phyloP scores from a whole-genome alignment of 2,797 vertebrate genomes.

The Chaenodraco wilsoni region DNA sequence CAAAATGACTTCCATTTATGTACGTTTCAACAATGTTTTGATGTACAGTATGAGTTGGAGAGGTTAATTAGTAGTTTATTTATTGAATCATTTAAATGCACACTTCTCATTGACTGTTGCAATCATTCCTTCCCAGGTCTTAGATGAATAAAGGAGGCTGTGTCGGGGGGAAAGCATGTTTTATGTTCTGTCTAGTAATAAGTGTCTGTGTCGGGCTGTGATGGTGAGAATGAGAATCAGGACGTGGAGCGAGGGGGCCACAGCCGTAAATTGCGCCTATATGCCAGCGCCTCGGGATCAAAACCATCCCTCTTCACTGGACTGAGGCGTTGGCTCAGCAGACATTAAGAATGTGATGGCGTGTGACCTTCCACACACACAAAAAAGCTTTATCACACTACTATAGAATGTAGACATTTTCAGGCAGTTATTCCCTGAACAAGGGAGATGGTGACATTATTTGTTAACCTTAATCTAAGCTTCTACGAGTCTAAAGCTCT shows the following conservation, averaged over 20 bases:
- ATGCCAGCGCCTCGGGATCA: conserved; percentile 50
- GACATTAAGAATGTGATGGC: conserved; percentile 17
- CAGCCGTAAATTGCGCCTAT: conserved; percentile 55
- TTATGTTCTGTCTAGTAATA: conserved; percentile 57
- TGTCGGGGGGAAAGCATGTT: conserved; percentile 35
- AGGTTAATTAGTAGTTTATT: not conserved
- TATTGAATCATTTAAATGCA: conserved; percentile 6
- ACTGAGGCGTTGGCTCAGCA: conserved; percentile 17
- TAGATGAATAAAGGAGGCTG: conserved; percentile 3
- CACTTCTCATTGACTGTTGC: not conserved
- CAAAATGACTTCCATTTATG: not conserved
- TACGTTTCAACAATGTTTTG: not conserved
- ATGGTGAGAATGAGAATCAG: conserved; percentile 50
- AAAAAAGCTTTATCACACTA: not conserved
- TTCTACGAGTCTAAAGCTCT: not conserved
- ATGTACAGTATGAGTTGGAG: not conserved
- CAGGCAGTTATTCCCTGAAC: not conserved
- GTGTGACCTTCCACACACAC: conserved; percentile 15
- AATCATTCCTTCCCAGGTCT: conserved; percentile 16
- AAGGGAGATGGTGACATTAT: not conserved
- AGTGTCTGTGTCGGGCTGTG: conserved; percentile 37
- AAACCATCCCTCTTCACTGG: conserved; percentile 35
- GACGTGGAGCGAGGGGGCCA: conserved; percentile 5
- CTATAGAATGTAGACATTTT: not conserved
- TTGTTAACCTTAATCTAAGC: not conserved